Evolutionary conservation across 2,113 vertebrate species (phyloP), one percentile per base, ranked within the genome.

Genomic region (Corvus moneduloides): DNA sequence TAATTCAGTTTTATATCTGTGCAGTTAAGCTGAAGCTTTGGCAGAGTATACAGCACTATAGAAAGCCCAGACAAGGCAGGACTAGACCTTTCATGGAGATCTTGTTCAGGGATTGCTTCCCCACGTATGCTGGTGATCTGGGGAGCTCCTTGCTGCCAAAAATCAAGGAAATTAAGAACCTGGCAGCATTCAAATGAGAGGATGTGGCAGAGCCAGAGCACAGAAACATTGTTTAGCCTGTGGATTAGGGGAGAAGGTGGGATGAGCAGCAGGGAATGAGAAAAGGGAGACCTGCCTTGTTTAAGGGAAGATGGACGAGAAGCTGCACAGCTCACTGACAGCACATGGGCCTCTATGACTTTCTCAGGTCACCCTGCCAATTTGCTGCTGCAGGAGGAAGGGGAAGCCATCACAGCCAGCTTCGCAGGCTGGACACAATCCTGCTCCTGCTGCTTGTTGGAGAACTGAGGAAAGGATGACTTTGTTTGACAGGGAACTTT

Each of bases 161-260:
- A 73, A 54, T 30, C 23, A 77, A 71, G 67, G 55, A 66, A 33
- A 39, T 55, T 24, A 51, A 63, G 37, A 84, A 27, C 41, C 39
- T 62, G 56, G 17, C 54, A 85, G 61, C 16, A 43, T 66, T 69
- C 18, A 83, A 55, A 89, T 76, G 30, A 67, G 48, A 37, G 4
- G 11, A 63, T 0, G 5, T 28, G n/a, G 24, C 23, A 69, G 33
- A 78, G 7, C 18, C 26, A 49, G 33, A 51, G 59, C 35, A 75
- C 26, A 63, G 66, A 64, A 89, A 16, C 11, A 20, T 5, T 12
- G 19, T 55, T 62, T 37, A 61, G 49, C 33, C 48, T 83, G n/a
- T 0, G 0, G 56, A 43, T 15, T 23, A 16, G 32, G 8, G 6
- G 12, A 64, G 24, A 79, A 84, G 0, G 0, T 22, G 14, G 35